These are phyloP conservation scores for Celastrina argiolus DNA, from an alignment of 2,888 invertebrate genomes.

Conservation along the genomic window DNA sequence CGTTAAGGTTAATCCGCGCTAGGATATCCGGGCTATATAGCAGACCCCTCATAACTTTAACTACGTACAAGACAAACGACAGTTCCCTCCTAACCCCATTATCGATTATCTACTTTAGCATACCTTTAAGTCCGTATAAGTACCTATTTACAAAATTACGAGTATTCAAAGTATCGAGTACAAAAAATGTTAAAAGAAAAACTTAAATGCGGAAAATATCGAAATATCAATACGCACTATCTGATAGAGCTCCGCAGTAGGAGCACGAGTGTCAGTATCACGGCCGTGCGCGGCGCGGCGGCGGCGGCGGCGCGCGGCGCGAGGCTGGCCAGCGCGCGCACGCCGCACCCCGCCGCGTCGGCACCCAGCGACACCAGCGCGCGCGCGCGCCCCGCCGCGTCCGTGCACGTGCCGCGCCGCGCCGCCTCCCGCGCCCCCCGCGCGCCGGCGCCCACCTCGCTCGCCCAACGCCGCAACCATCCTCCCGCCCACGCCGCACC, in stretches of 20 bases:
- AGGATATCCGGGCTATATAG: too few relatives aligned
- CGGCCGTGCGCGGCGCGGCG: slow-evolving; percentile 31
- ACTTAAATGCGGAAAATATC: neutral
- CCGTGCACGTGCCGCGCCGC: slow-evolving; percentile 44
- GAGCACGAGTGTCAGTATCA: slow-evolving; percentile 5
- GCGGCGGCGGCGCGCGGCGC: slow-evolving; percentile 30
- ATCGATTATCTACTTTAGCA: too few relatives aligned
- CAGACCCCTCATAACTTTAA: too few relatives aligned
- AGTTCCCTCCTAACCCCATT: too few relatives aligned
- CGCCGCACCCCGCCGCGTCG: slow-evolving; percentile 86
- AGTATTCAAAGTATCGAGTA: neutral
- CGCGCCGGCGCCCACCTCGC: slow-evolving; percentile 84
- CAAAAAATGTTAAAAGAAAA: neutral
- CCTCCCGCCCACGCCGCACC: slow-evolving; percentile 90
- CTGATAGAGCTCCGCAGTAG: neutral
- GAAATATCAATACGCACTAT: neutral
- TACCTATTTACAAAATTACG: neutral
- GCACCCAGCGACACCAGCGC: slow-evolving; percentile 83
- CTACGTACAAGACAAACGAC: too few relatives aligned
- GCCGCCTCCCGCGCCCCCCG: slow-evolving; percentile 46
- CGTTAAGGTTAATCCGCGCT: too few relatives aligned
- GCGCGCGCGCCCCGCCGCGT: slow-evolving; percentile 44
- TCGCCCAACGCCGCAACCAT: slow-evolving; percentile 91
- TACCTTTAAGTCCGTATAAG: too few relatives aligned
- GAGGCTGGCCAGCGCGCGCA: slow-evolving; percentile 80